Evolutionary conservation across 2,888 invertebrate genomes (phyloP).

Genomic region (Nomada goodeniana): DNA sequence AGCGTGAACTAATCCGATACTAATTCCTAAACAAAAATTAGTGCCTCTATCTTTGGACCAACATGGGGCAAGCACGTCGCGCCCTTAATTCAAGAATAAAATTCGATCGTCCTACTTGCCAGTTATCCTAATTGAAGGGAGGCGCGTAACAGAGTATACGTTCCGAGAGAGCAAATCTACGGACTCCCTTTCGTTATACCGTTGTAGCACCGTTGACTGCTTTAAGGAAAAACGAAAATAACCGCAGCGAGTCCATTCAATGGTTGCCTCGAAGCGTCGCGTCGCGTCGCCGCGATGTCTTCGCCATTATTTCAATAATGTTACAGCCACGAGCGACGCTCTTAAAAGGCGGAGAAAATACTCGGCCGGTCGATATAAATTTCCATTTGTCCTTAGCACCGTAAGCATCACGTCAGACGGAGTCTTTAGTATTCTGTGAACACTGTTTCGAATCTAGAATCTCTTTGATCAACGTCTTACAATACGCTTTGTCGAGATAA

Average conservation of each 20-base stretch:
- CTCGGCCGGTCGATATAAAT: slow-evolving; percentile 38
- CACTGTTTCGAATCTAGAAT: slow-evolving; percentile 6
- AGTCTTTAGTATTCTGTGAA: not conserved
- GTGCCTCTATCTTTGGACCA: too few relatives aligned
- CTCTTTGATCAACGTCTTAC: slow-evolving; percentile 1
- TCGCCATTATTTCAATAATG: slow-evolving; percentile 35
- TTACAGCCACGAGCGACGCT: slow-evolving; percentile 22
- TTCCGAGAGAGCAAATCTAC: not conserved
- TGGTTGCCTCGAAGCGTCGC: slow-evolving; percentile 9
- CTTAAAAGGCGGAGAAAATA: slow-evolving; percentile 45
- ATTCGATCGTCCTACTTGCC: not conserved
- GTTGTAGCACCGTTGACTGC: not conserved
- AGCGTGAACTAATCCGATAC: too few relatives aligned
- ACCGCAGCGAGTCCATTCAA: slow-evolving; percentile 14
- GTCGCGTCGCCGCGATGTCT: not conserved
- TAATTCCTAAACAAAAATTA: too few relatives aligned
- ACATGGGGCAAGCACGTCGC: not conserved
- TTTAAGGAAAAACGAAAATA: not conserved
- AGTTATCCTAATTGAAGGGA: not conserved
- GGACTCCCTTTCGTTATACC: slow-evolving; percentile 12
- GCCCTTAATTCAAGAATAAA: slow-evolving; percentile 16
- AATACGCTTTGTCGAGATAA: not conserved
- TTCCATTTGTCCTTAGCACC: slow-evolving; percentile 37
- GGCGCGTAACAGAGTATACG: not conserved
- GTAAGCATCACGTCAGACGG: not conserved